Evolutionary conservation across 2,113 vertebrate species (phyloP).

Genomic region (Piaya cayana): DNA sequence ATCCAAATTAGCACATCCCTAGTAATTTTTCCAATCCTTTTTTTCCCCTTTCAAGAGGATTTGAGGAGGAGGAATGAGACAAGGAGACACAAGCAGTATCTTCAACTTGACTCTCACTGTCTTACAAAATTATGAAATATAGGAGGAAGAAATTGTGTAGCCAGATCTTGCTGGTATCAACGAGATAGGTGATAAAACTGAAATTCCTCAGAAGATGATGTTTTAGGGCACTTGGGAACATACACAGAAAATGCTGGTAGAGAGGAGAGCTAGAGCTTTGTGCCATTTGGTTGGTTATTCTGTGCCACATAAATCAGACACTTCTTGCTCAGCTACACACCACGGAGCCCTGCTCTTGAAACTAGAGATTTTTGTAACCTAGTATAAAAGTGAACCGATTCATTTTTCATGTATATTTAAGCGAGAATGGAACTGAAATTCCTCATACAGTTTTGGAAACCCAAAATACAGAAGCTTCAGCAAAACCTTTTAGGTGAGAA

Average conservation of each 20-base stretch:
- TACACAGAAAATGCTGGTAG: neutral
- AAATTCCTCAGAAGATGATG: neutral
- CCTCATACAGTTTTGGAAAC: neutral
- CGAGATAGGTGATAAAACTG: neutral
- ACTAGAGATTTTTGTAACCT: neutral
- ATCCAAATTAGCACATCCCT: slow-evolving; percentile 17
- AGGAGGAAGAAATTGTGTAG: neutral
- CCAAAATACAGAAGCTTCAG: neutral
- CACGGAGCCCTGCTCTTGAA: neutral
- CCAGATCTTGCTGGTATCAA: neutral
- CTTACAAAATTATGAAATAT: neutral
- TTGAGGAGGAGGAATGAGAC: neutral
- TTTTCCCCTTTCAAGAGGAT: neutral
- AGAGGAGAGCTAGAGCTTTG: neutral
- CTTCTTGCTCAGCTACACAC: neutral
- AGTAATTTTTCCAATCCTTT: neutral
- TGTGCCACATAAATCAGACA: neutral
- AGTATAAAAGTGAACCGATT: neutral
- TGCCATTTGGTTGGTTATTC: neutral
- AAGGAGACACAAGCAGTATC: neutral
- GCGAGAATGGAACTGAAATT: neutral
- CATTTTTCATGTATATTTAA: neutral
- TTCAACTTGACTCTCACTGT: neutral
- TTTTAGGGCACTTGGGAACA: neutral
- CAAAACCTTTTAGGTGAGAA: neutral